Conservation (phyloP, 1,140 invertebrate genomes). For the Hirudo medicinalis region DNA sequence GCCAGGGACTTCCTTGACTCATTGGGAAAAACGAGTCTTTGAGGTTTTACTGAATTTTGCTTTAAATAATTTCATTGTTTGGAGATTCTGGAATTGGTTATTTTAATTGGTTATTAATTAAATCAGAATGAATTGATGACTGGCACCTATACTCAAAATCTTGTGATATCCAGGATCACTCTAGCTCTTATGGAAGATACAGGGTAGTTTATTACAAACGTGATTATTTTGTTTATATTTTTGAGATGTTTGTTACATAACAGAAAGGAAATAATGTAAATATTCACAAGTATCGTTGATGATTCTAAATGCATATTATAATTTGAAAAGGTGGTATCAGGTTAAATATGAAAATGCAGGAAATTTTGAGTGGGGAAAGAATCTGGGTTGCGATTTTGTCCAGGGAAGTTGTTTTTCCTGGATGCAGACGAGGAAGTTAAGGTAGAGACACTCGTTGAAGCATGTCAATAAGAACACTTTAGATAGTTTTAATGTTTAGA, state of each 20-base stretch:
- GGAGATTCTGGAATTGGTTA: not conserved
- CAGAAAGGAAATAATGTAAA: too few relatives aligned
- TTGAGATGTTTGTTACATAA: too few relatives aligned
- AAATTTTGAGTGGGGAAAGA: conserved; percentile 72
- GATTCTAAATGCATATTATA: not conserved
- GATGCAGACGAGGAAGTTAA: conserved; percentile 60
- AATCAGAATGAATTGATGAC: conserved; percentile 96
- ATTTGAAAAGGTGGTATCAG: conserved; percentile 41
- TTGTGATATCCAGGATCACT: conserved; percentile 87
- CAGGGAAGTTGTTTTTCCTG: conserved; percentile 88
- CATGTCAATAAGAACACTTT: not conserved
- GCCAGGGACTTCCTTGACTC: conserved; percentile 86
- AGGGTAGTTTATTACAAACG: conserved; percentile 44
- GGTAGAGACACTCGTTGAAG: conserved; percentile 30
- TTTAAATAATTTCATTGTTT: not conserved
- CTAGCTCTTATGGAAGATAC: conserved; percentile 96
- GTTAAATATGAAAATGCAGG: conserved; percentile 75
- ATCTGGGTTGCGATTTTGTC: conserved; percentile 82
- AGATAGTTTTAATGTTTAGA: conserved; percentile 8
- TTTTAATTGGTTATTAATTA: not conserved
- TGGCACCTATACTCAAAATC: conserved; percentile 95
- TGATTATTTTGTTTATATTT: too few relatives aligned
- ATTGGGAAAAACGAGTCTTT: conserved; percentile 40
- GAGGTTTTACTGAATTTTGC: conserved; percentile 13
- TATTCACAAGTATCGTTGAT: too few relatives aligned